Evolutionary conservation across 2,797 vertebrate genomes (phyloP).

Genomic region (Austrolebias charrua): DNA sequence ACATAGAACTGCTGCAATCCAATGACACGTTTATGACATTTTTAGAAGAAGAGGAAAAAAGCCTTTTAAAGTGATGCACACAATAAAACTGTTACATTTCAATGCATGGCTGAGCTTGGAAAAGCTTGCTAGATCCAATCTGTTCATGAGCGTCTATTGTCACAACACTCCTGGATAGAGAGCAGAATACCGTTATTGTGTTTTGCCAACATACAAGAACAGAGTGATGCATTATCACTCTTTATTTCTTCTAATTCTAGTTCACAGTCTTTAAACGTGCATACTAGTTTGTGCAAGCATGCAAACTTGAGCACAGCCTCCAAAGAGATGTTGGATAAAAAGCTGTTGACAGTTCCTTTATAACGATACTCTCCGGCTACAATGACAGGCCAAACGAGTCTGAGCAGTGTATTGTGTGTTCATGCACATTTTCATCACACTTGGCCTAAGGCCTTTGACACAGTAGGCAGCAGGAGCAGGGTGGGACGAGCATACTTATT

Average conservation of each 20-base stretch:
- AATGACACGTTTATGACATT: conserved; percentile 68
- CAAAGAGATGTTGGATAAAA: conserved; percentile 42
- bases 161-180: conserved; percentile 46
- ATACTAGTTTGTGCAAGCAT: conserved; percentile 25
- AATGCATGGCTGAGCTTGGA: conserved; percentile 43
- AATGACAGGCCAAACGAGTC: conserved; percentile 78
- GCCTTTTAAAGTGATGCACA: conserved; percentile 59
- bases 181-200: conserved; percentile 17
- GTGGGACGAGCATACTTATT: conserved; percentile 53
- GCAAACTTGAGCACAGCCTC: conserved; percentile 14
- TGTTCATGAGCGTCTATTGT: conserved; percentile 58
- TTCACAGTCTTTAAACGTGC: conserved; percentile 19
- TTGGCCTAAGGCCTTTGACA: conserved; percentile 70
- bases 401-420: conserved; percentile 73
- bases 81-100: conserved; percentile 56
- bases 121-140: conserved; percentile 50
- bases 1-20: conserved; percentile 40
- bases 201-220: conserved; percentile 39
- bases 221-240: conserved; percentile 11
- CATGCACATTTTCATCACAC: conserved; percentile 72
- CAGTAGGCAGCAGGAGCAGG: conserved; percentile 77
- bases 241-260: conserved; percentile 28
- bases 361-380: conserved; percentile 62
- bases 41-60: conserved; percentile 45
- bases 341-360: conserved; percentile 52